Percentiles rank a stretch among this genome's conserved stretches.
These are phyloP conservation scores for Glossosoma conforme DNA, from an alignment of 1,140 invertebrate species.

Conservation along the genomic window DNA sequence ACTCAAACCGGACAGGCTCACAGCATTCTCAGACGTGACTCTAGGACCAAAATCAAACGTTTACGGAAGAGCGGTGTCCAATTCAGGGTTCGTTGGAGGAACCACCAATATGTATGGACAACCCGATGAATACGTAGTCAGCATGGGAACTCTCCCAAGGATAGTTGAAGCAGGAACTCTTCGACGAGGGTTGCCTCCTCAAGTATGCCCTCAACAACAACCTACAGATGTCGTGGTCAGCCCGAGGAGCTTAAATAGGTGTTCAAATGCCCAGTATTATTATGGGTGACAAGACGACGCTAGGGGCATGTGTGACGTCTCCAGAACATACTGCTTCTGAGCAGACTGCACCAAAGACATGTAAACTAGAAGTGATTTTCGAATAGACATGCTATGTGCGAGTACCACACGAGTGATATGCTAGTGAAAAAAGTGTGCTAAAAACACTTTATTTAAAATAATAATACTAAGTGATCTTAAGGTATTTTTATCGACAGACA, in stretches of 20 bases:
- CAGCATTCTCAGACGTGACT: constrained; percentile 42
- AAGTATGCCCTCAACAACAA: constrained; percentile 44
- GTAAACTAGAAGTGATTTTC: not conserved
- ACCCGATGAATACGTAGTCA: constrained; percentile 46
- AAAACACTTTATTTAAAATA: too few species aligned
- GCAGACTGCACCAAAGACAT: not conserved
- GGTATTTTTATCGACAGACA: not conserved
- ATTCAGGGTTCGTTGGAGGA: constrained; percentile 46
- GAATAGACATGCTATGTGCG: not conserved
- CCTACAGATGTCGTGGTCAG: constrained; percentile 46
- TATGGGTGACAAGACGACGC: constrained; percentile 50
- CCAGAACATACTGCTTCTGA: constrained; percentile 52
- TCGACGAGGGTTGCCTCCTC: constrained; percentile 43
- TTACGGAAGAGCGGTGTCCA: constrained; percentile 45
- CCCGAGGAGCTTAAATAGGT: constrained; percentile 49
- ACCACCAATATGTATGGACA: constrained; percentile 48
- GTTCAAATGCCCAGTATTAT: constrained; percentile 51
- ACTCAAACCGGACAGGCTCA: constrained; percentile 42
- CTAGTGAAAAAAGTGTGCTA: too few species aligned
- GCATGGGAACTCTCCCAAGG: constrained; percentile 37
- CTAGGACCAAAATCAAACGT: constrained; percentile 46
- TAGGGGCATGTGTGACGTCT: constrained; percentile 44
- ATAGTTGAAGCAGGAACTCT: constrained; percentile 47
- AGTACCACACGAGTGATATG: not conserved
- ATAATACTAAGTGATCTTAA: not conserved